A percentile compares a stretch with the other conserved stretches of the same genome.
These are phyloP conservation scores for Argopecten irradians DNA, from an alignment of 1,140 invertebrate species.

Conservation along the genomic window DNA sequence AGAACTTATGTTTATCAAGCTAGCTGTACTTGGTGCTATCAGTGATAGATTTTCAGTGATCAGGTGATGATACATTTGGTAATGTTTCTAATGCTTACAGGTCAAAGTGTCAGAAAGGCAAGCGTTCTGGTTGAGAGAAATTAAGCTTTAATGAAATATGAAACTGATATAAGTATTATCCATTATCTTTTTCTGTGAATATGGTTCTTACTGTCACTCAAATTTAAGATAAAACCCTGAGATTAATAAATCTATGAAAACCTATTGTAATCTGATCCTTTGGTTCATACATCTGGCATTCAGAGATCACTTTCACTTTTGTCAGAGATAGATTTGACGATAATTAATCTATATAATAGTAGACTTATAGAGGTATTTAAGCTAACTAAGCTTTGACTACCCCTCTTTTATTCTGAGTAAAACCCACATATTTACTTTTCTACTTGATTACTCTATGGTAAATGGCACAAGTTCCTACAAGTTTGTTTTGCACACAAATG, in stretches of 20 bases:
- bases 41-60: neutral
- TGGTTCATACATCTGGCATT: no score
- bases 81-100: neutral
- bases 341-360: no score
- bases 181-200: no score
- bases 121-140: no score
- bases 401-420: neutral
- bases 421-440: constrained; percentile 1
- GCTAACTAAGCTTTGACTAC: neutral
- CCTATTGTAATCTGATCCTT: no score
- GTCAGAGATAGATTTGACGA: no score
- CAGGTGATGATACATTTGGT: neutral
- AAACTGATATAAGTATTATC: no score
- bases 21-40: neutral
- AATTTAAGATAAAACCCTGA: no score
- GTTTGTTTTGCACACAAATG: neutral
- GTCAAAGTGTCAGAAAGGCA: neutral
- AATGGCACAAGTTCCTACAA: neutral
- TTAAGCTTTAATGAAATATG: no score
- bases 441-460: neutral
- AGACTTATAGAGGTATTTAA: neutral
- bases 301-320: no score
- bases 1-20: neutral
- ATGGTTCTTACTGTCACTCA: no score
- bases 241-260: no score